Evolutionary conservation across 2,888 invertebrate genomes (phyloP).

Genomic region (Pemphredon lugubris): DNA sequence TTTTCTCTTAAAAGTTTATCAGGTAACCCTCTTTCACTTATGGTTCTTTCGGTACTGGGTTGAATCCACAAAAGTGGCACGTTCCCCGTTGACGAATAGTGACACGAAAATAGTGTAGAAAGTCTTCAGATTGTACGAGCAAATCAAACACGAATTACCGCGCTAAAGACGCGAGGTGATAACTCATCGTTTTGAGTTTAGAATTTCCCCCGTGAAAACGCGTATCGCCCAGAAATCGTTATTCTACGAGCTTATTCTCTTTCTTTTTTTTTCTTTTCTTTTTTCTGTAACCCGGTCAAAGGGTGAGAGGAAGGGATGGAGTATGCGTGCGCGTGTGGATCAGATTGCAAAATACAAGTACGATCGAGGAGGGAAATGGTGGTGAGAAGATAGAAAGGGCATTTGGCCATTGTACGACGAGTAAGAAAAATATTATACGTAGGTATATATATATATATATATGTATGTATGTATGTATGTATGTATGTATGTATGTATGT

Average conservation of each 20-base stretch:
- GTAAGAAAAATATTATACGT: slow-evolving; percentile 76
- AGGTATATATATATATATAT: no score
- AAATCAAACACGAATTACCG: slow-evolving; percentile 46
- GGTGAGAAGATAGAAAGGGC: slow-evolving; percentile 60
- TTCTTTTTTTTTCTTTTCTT: slow-evolving; percentile 2
- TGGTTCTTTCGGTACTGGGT: slow-evolving; percentile 20
- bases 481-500: no score
- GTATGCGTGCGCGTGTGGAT: no score
- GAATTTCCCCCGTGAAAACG: slow-evolving; percentile 7
- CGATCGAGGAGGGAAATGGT: no score
- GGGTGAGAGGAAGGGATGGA: no score
- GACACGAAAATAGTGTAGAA: slow-evolving; percentile 42
- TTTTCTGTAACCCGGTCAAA: no score
- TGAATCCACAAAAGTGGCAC: slow-evolving; percentile 32
- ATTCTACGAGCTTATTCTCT: no score
- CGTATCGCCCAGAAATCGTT: no score
- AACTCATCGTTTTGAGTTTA: slow-evolving; percentile 24
- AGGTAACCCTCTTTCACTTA: neutral
- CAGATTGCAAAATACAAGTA: no score
- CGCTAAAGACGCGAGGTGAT: slow-evolving; percentile 22
- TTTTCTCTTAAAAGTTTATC: neutral
- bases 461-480: no score
- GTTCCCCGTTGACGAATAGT: slow-evolving; percentile 24
- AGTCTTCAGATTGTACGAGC: slow-evolving; percentile 57
- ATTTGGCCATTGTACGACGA: slow-evolving; percentile 62